Conservation (phyloP, 1,140 invertebrate genomes). For the Spodoptera litura region DNA sequence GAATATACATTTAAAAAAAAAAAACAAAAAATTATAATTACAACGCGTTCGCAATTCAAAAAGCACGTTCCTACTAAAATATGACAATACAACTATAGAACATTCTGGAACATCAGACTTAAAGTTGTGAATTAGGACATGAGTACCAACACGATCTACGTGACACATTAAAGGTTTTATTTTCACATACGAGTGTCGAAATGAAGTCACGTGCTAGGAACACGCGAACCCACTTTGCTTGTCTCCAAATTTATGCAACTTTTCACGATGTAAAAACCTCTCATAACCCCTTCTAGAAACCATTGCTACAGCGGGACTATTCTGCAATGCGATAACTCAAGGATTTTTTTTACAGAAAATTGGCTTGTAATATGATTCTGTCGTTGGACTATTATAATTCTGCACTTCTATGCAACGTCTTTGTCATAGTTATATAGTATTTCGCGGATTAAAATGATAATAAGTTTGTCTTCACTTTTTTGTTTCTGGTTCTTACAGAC, state of each 20-base stretch:
- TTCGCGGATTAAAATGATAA: too few species aligned
- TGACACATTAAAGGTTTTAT: conserved; percentile 46
- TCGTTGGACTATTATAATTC: too few species aligned
- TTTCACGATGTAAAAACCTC: conserved; percentile 55
- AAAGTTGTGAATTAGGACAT: conserved; percentile 27
- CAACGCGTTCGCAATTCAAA: neutral
- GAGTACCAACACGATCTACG: conserved; percentile 38
- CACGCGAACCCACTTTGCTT: conserved; percentile 71
- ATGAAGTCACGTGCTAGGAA: conserved; percentile 66
- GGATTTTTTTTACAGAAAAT: too few species aligned
- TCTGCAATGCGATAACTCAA: neutral
- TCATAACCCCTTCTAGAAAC: conserved; percentile 46
- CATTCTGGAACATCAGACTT: conserved; percentile 11
- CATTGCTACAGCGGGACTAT: neutral
- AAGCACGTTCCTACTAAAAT: neutral
- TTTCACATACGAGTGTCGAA: conserved; percentile 33
- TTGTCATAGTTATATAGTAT: too few species aligned
- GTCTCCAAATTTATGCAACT: conserved; percentile 72
- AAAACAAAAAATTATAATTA: too few species aligned
- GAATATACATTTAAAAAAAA: too few species aligned
- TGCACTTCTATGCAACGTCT: too few species aligned
- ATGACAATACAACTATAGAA: neutral
- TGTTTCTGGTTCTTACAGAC: too few species aligned
- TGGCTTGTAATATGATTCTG: too few species aligned
- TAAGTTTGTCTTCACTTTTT: too few species aligned